A percentile compares a stretch with the other conserved stretches of the same genome.
These are phyloP conservation scores for Stomatorhinus ivindoensis DNA, from an alignment of 2,113 vertebrate species.

Conservation along the genomic window DNA sequence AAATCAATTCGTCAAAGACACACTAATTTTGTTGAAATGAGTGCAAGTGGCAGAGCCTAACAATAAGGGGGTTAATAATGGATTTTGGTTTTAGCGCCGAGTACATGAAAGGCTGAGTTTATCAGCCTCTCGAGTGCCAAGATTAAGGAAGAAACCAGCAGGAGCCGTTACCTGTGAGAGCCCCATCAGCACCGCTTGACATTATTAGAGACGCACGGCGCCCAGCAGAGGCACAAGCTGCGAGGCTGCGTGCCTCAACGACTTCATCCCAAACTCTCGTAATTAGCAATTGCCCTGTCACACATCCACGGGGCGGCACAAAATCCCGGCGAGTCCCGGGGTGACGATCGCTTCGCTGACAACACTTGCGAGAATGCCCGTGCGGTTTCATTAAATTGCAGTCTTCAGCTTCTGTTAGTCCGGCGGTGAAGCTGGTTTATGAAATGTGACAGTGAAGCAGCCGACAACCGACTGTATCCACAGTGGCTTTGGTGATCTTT, in stretches of 20 bases:
- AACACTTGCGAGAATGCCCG: background rate
- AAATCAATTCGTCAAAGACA: background rate
- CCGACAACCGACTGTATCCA: background rate
- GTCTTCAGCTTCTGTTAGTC: background rate
- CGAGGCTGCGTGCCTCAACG: background rate
- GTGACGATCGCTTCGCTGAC: background rate
- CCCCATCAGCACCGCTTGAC: background rate
- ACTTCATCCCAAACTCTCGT: background rate
- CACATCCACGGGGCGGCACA: background rate
- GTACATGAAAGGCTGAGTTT: background rate
- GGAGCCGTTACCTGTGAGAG: background rate
- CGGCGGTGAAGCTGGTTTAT: background rate
- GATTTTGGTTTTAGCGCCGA: background rate
- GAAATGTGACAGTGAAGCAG: background rate
- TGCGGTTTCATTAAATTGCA: background rate
- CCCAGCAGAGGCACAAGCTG: background rate
- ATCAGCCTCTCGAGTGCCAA: background rate
- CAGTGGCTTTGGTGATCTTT: background rate
- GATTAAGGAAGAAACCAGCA: background rate
- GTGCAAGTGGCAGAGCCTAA: background rate
- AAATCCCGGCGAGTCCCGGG: background rate
- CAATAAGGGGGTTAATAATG: background rate
- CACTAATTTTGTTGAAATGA: background rate
- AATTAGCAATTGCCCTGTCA: constrained; percentile 14
- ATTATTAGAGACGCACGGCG: background rate